Base-by-base conservation (phyloP, 2,797 vertebrate species). In the Graptemys geographica region DNA sequence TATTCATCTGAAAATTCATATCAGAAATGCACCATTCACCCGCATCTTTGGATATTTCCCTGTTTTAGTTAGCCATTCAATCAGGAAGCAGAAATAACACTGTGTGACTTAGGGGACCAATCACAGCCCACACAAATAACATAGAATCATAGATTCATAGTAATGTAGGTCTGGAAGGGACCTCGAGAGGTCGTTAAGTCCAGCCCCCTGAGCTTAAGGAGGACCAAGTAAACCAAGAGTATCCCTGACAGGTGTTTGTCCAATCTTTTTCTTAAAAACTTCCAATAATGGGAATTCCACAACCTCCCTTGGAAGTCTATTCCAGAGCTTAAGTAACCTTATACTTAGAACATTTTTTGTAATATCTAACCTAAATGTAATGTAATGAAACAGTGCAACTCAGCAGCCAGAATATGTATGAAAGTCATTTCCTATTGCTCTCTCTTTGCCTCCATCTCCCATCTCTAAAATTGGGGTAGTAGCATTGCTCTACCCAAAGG, bases 351-450 rank as follows among this genome's bases (percentile, higher is more conserved):
- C n/a, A 72, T 72, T 72, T 69, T 41, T 23, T 16, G 10, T 41
- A 72, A 6, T 72, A 41, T 72, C 19, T 69, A 69, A 69, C 16
- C 16, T 69, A 69, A 69, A 69, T 37, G 92, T 83, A 92, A 69
- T 47, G 89, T 93, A 93, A 96, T 94, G 94, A 97, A 98, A 95
- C 55, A 96, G 65, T 76, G 79, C 44, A 76, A 87, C 78, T 55
- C 72, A 93, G 65, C 44, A 94, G 69, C 57, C 31, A 84, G 51
- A 95, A 84, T 85, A 95, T 59, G 57, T 81, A 90, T 97, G 90
- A 95, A 98, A 97, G 95, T 96, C 51, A 94, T 97, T 98, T 97
- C 90, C 89, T 92, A 90, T 93, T 79, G 88, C 88, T 95, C 5
- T 72, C 25, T 44, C 15, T 23, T 5, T 80, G 12, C 16, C 53